Conservation (phyloP, 2,888 invertebrate genomes). For the Imbricaverruca yamaguchii region DNA sequence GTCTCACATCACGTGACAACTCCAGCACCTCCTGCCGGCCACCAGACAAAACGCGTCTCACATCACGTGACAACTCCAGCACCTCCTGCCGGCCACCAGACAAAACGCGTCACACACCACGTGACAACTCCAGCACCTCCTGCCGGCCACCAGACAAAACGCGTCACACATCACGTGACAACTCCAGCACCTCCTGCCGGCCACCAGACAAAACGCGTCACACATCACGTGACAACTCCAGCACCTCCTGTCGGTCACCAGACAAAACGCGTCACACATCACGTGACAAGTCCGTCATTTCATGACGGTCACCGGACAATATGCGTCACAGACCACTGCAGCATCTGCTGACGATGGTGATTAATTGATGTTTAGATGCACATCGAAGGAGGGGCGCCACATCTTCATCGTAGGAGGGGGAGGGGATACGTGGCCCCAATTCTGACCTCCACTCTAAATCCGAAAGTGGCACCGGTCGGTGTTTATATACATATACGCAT, state of each 20-base stretch:
- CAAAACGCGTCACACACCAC: too few relatives aligned
- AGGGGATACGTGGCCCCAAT: too few relatives aligned
- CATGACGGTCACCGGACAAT: conserved; percentile 35
- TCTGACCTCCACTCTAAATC: too few relatives aligned
- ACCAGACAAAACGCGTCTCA: neutral
- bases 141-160: conserved; percentile 34
- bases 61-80: too few relatives aligned
- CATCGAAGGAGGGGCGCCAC: too few relatives aligned
- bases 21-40: neutral
- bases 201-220: neutral
- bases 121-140: conserved; percentile 89
- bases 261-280: neutral
- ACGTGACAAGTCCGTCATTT: conserved; percentile 67
- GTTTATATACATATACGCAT: too few relatives aligned
- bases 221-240: conserved; percentile 54
- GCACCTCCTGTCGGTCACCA: conserved; percentile 58
- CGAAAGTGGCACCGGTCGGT: too few relatives aligned
- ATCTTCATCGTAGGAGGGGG: too few relatives aligned
- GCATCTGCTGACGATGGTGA: too few relatives aligned
- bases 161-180: conserved; percentile 38
- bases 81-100: too few relatives aligned
- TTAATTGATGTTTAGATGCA: too few relatives aligned
- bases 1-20: neutral
- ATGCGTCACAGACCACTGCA: too few relatives aligned
- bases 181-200: conserved; percentile 72